These are phyloP conservation scores for Mobula birostris DNA, from an alignment of 2,113 vertebrate species.

Conservation along the genomic window DNA sequence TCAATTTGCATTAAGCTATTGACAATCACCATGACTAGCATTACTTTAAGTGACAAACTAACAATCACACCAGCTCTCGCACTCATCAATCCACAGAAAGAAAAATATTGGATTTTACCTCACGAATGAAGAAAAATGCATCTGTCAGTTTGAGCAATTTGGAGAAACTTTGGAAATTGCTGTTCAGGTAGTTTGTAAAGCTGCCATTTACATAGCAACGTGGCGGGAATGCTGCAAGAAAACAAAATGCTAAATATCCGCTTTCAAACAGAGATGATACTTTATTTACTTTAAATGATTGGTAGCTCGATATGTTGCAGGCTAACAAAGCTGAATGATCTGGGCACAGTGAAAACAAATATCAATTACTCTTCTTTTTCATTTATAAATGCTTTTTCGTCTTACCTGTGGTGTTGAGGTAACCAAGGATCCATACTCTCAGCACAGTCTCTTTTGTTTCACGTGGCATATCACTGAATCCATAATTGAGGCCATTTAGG, in stretches of 20 bases:
- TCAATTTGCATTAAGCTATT: too few relatives aligned
- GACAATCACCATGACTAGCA: too few relatives aligned
- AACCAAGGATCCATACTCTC: neutral
- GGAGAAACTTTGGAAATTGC: conserved; percentile 20
- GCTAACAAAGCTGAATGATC: neutral
- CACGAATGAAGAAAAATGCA: conserved; percentile 36
- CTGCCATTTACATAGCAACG: neutral
- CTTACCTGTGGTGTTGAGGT: conserved; percentile 24
- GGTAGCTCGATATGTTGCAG: neutral
- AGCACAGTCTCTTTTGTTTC: neutral
- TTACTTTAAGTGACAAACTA: too few relatives aligned
- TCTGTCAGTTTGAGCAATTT: conserved; percentile 35
- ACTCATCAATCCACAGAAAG: too few relatives aligned
- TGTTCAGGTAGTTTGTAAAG: conserved; percentile 22
- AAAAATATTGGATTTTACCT: too few relatives aligned
- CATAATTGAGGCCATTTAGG: neutral
- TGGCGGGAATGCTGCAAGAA: conserved; percentile 23
- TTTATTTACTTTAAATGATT: neutral
- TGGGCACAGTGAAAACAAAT: neutral
- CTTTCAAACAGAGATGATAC: neutral
- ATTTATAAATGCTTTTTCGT: neutral
- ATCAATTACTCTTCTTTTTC: neutral
- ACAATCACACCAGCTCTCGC: too few relatives aligned
- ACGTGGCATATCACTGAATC: conserved; percentile 1
- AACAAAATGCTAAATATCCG: neutral